Evolutionary conservation across 2,113 vertebrate species (phyloP).

Genomic region (Telmatochromis sp.): DNA sequence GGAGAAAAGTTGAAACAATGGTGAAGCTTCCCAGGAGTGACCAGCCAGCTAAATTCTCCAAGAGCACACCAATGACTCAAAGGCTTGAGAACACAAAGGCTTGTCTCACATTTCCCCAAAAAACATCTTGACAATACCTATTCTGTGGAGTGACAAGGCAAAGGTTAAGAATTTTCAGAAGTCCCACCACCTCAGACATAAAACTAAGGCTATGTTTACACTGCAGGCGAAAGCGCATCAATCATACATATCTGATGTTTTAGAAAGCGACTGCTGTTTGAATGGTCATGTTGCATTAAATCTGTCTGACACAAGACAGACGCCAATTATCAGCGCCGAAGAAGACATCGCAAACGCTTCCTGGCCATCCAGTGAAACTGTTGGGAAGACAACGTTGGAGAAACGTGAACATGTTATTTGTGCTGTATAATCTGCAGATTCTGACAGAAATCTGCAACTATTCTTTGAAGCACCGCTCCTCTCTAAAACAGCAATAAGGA

Average conservation of each 20-base stretch:
- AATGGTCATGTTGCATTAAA: not conserved
- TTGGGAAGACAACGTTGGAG: not conserved
- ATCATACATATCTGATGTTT: not conserved
- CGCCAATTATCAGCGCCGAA: accelerated
- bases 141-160: not conserved
- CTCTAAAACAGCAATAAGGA: not conserved
- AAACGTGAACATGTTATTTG: too few species aligned
- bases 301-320: not conserved
- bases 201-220: not conserved
- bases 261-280: not conserved
- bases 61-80: not conserved
- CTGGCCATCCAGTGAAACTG: not conserved
- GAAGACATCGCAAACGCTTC: not conserved
- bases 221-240: not conserved
- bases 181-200: not conserved
- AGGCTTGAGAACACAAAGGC: not conserved
- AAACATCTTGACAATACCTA: accelerated
- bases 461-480: not conserved
- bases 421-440: not conserved
- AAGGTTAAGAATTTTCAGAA: not conserved
- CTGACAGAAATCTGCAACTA: not conserved
- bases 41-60: not conserved
- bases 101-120: not conserved
- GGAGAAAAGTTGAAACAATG: not conserved
- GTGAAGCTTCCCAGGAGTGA: not conserved